Evolutionary conservation across 2,888 invertebrate species (phyloP).

Genomic region (Hirudinaria manillensis): DNA sequence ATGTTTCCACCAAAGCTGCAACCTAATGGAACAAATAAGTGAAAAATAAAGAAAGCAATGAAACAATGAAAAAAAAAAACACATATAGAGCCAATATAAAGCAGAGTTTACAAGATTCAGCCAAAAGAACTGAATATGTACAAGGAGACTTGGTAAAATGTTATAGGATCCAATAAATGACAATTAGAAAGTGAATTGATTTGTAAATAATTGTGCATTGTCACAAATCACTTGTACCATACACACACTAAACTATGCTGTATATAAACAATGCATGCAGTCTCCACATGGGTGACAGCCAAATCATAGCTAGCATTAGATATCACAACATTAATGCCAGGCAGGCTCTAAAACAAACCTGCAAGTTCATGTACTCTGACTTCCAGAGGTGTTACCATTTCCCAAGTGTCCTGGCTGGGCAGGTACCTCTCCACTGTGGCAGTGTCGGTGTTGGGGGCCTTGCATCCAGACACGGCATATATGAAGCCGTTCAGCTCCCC

Average conservation of each 20-base stretch:
- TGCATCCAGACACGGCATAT: conserved; percentile 49
- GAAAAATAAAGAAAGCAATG: background rate
- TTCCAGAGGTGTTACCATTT: conserved; percentile 40
- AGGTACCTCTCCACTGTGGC: conserved; percentile 46
- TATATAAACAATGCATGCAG: background rate
- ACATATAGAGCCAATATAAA: background rate
- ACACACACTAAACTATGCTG: too few species aligned
- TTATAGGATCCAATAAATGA: too few species aligned
- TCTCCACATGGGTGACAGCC: background rate
- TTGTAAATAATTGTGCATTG: too few species aligned
- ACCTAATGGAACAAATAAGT: conserved; percentile 27
- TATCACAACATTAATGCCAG: background rate
- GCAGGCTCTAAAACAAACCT: conserved; percentile 38
- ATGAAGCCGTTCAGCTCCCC: conserved; percentile 43
- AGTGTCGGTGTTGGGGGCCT: conserved; percentile 39
- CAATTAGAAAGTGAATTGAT: too few species aligned
- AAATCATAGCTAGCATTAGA: background rate
- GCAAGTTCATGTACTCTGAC: conserved; percentile 47
- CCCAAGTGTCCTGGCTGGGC: conserved; percentile 44
- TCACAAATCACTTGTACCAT: too few species aligned
- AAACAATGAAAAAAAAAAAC: background rate
- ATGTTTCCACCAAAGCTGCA: conserved; percentile 38
- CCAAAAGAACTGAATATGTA: background rate
- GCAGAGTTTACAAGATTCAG: background rate
- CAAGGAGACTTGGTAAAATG: background rate